Evolutionary conservation across 53 echinoderm and acorn worm genomes (phyloP).

Genomic region (Paracentrotus lividus): DNA sequence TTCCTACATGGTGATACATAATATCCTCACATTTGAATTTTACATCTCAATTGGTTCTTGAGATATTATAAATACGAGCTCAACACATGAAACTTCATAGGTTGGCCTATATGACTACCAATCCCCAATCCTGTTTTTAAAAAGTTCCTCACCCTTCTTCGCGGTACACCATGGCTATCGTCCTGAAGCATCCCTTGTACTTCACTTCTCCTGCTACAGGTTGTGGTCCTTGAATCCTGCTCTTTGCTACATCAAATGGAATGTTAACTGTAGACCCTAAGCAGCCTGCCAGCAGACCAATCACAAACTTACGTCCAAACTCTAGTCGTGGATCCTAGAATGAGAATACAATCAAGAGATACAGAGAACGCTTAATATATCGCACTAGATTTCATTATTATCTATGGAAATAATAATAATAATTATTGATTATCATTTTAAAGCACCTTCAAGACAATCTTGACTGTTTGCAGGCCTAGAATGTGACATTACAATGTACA

Average conservation of each 20-base stretch:
- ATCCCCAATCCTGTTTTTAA: not conserved
- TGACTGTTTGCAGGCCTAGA: too few relatives aligned
- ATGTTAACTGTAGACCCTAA: conserved; percentile 83
- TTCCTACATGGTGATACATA: too few relatives aligned
- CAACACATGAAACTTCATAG: too few relatives aligned
- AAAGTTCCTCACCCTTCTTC: conserved; percentile 84
- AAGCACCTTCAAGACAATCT: too few relatives aligned
- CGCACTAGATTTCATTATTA: too few relatives aligned
- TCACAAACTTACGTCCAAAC: conserved; percentile 76
- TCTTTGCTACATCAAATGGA: conserved; percentile 95
- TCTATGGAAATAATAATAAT: too few relatives aligned
- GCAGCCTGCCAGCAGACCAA: conserved; percentile 78
- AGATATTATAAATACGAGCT: too few relatives aligned
- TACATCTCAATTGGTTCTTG: too few relatives aligned
- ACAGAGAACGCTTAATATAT: too few relatives aligned
- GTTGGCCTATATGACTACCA: not conserved
- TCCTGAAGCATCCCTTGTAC: conserved; percentile 81
- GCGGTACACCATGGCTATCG: conserved; percentile 81
- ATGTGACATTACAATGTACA: too few relatives aligned
- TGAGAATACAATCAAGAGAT: not conserved
- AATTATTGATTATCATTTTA: too few relatives aligned
- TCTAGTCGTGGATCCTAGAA: conserved; percentile 81
- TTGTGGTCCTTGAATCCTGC: conserved; percentile 87
- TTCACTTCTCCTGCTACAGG: conserved; percentile 87
- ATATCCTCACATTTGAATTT: too few relatives aligned